phyloP scores from a whole-genome alignment of 2,113 vertebrate species.

The Ailurus styani region DNA sequence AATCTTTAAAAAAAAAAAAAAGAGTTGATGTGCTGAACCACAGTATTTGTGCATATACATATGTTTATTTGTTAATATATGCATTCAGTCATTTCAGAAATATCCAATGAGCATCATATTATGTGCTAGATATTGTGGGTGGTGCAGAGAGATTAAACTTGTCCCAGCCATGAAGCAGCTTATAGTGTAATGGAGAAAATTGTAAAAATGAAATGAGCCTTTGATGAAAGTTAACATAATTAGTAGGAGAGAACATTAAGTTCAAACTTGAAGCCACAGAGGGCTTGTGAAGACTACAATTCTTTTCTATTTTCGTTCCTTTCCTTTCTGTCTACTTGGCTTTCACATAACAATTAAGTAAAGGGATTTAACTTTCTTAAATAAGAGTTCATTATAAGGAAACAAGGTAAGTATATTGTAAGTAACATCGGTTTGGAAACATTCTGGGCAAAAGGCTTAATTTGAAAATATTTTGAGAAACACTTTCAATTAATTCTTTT shows the following conservation, averaged over 20 bases:
- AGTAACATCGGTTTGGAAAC: not conserved
- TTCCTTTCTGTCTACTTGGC: not conserved
- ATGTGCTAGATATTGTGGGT: not conserved
- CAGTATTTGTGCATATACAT: not conserved
- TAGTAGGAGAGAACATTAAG: not conserved
- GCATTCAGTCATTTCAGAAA: not conserved
- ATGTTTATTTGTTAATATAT: not conserved
- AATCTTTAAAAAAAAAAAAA: too few relatives aligned
- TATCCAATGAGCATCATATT: not conserved
- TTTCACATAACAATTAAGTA: not conserved
- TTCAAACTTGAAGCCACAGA: not conserved
- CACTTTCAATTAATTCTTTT: not conserved
- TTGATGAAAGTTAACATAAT: not conserved
- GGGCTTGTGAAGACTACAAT: fast-evolving
- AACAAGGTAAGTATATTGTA: not conserved
- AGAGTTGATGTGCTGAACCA: not conserved
- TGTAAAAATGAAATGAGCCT: not conserved
- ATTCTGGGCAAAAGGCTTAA: not conserved
- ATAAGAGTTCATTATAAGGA: not conserved
- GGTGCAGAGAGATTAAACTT: not conserved
- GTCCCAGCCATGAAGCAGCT: not conserved
- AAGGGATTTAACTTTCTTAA: not conserved
- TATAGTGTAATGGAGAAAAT: not conserved
- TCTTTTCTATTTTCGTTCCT: not conserved
- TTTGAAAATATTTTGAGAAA: slow-evolving; percentile 11